Conservation (phyloP, 2,113 vertebrate genomes). For the Colius striatus region DNA sequence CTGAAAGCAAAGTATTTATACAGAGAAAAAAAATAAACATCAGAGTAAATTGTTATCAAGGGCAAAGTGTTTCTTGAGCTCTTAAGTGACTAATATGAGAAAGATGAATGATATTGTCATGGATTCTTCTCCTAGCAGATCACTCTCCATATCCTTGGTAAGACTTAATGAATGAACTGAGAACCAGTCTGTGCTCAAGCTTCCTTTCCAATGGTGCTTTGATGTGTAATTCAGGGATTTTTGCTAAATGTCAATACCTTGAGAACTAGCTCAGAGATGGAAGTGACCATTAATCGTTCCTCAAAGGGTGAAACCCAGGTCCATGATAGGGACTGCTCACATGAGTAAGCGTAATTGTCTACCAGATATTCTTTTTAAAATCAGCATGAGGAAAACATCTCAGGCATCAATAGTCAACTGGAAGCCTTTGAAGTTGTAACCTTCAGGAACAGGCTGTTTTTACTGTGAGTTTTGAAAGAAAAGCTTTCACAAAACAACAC, state of each 20-base stretch:
- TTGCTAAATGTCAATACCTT: neutral
- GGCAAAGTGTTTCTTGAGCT: neutral
- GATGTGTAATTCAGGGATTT: neutral
- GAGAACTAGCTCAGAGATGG: neutral
- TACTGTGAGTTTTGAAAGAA: neutral
- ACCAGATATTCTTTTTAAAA: neutral
- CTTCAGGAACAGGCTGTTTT: rapidly evolving
- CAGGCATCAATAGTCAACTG: neutral
- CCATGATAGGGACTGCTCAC: neutral
- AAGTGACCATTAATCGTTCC: neutral
- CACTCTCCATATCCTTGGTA: neutral
- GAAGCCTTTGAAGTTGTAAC: neutral
- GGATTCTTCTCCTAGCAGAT: neutral
- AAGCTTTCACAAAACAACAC: neutral
- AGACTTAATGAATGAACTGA: neutral
- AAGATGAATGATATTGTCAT: neutral
- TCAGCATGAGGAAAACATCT: neutral
- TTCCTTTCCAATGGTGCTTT: neutral
- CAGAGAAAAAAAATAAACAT: neutral
- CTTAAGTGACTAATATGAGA: neutral
- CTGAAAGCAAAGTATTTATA: neutral
- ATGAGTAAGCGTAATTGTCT: too few relatives aligned
- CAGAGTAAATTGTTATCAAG: neutral
- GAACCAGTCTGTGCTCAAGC: neutral
- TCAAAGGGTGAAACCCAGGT: neutral